phyloP scores from a whole-genome alignment of 2,113 vertebrate species.

The Copsychus sechellarum region DNA sequence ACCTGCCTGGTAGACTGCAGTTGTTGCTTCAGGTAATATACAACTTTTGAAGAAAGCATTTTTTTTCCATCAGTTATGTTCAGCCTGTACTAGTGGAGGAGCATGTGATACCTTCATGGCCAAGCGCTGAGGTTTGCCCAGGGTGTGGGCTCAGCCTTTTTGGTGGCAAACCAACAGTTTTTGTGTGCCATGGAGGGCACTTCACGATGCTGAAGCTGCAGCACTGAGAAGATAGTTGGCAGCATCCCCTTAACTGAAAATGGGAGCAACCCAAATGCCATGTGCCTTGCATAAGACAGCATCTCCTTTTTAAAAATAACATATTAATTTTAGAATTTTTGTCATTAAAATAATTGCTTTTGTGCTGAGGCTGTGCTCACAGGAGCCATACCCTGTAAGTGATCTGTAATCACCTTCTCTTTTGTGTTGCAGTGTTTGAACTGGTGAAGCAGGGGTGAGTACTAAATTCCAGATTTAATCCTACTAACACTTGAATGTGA shows the following conservation, averaged over 20 bases:
- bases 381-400: background rate
- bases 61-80: background rate
- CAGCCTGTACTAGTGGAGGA: background rate
- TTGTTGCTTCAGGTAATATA: background rate
- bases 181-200: background rate
- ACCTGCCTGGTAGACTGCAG: background rate
- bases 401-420: background rate
- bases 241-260: background rate
- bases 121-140: background rate
- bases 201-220: background rate
- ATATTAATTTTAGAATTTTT: background rate
- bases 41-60: background rate
- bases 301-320: background rate
- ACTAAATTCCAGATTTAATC: background rate
- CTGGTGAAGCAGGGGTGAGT: conserved; percentile 97
- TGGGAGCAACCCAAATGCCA: background rate
- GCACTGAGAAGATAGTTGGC: background rate
- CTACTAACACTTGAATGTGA: background rate
- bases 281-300: background rate
- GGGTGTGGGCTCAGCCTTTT: background rate
- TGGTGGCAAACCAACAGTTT: background rate
- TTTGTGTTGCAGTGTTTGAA: conserved; percentile 89
- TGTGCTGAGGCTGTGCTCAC: background rate
- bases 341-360: background rate
- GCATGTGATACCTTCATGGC: background rate